phyloP scores from a whole-genome alignment of 2,888 invertebrate genomes.

The Cheiracanthium punctorium region DNA sequence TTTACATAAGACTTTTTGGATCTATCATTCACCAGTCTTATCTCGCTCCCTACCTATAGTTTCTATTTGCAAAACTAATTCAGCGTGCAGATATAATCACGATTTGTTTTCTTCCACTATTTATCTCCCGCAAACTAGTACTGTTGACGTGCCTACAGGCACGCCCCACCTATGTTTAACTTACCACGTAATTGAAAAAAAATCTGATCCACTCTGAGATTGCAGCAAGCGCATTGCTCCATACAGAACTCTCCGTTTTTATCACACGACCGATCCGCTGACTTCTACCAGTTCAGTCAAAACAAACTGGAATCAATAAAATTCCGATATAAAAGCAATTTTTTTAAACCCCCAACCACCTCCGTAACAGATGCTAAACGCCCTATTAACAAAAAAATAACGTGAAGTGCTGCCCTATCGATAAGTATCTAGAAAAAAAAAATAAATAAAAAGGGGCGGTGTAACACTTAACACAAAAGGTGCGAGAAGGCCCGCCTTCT shows the following conservation, averaged over 20 bases:
- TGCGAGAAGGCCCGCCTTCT: conserved; percentile 37
- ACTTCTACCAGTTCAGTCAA: neutral
- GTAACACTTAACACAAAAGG: conserved; percentile 65
- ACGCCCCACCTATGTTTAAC: conserved; percentile 5
- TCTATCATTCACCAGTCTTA: neutral
- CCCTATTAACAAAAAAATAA: conserved; percentile 13
- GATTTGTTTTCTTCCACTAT: too few species aligned
- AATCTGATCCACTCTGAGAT: neutral
- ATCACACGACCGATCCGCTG: neutral
- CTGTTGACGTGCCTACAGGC: neutral
- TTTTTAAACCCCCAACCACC: too few species aligned
- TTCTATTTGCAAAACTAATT: neutral
- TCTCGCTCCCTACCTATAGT: neutral
- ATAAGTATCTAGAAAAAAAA: conserved; percentile 43
- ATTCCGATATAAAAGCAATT: neutral
- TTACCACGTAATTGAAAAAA: neutral
- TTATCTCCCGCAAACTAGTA: neutral
- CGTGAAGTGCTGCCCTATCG: neutral
- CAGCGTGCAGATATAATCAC: too few species aligned
- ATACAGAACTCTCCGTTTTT: neutral
- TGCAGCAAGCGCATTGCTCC: neutral
- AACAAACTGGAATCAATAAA: conserved; percentile 3
- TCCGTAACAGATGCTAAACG: conserved; percentile 61
- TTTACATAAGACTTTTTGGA: too few species aligned
- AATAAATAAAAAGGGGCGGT: conserved; percentile 59